These are phyloP conservation scores for Cyphomyrus plagiostoma DNA, from an alignment of 2,113 vertebrate species.

Conservation along the genomic window DNA sequence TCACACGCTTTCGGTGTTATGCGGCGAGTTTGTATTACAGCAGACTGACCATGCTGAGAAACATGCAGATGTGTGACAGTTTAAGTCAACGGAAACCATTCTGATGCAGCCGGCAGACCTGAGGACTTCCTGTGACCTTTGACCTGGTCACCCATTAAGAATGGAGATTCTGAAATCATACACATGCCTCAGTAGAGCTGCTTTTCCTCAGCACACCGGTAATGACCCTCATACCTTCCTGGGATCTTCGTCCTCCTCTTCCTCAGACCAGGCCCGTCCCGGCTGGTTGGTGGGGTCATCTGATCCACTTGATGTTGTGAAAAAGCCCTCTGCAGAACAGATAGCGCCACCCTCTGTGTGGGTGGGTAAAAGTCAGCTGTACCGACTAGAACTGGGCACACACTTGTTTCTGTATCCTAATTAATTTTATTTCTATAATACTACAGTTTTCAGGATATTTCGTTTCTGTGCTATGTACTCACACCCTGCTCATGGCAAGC, in stretches of 20 bases:
- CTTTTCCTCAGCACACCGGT: not conserved
- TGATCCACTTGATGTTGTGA: not conserved
- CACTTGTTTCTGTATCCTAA: not conserved
- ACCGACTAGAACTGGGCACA: not conserved
- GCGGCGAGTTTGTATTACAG: not conserved
- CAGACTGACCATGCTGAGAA: not conserved
- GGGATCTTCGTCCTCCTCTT: slow-evolving; percentile 29
- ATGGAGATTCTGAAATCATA: not conserved
- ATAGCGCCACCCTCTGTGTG: not conserved
- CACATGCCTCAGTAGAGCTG: not conserved
- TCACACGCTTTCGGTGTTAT: not conserved
- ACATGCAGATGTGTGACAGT: not conserved
- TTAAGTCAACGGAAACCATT: not conserved
- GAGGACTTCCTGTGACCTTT: not conserved
- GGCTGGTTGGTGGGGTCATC: slow-evolving; percentile 39
- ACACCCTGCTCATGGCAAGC: no score
- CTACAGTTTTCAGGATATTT: no score
- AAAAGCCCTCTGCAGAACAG: not conserved
- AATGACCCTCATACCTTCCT: slow-evolving; percentile 16
- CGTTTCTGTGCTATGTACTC: no score
- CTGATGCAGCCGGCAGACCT: not conserved
- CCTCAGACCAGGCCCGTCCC: slow-evolving; percentile 46
- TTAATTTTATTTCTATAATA: no score
- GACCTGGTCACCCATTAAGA: not conserved
- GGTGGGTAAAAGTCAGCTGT: not conserved